Conservation (phyloP, 2,888 invertebrate genomes). For the Watsonalla cultraria region DNA sequence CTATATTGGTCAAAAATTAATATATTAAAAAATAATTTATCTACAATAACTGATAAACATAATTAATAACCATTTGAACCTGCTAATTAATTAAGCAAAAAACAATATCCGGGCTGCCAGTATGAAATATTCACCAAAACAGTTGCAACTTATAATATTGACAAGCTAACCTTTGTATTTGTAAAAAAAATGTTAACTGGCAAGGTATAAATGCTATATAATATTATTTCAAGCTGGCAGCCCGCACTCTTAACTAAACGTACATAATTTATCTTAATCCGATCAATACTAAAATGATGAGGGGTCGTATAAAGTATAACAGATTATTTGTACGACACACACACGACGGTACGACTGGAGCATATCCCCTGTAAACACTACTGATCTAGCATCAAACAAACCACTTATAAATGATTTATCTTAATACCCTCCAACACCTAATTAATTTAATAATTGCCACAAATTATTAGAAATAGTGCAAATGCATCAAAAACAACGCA, state of each 20-base stretch:
- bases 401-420: not conserved
- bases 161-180: slow-evolving; percentile 3
- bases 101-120: slow-evolving; percentile 47
- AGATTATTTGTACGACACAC: slow-evolving; percentile 45
- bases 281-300: slow-evolving; percentile 47
- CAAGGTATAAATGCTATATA: slow-evolving; percentile 9
- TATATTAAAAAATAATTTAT: slow-evolving; percentile 72
- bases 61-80: slow-evolving; percentile 57
- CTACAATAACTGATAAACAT: slow-evolving; percentile 66
- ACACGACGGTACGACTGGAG: slow-evolving; percentile 23
- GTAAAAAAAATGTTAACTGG: slow-evolving; percentile 5
- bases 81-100: slow-evolving; percentile 46
- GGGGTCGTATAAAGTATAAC: slow-evolving; percentile 32
- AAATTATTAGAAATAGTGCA: too few species aligned
- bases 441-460: too few species aligned
- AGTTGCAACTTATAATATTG: slow-evolving; percentile 7
- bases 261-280: slow-evolving; percentile 45
- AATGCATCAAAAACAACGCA: too few species aligned
- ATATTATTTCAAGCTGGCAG: slow-evolving; percentile 26
- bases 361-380: slow-evolving; percentile 10
- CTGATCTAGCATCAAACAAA: not conserved
- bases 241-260: slow-evolving; percentile 25
- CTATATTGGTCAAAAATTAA: slow-evolving; percentile 72
- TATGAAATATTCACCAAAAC: slow-evolving; percentile 18
- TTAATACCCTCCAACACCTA: not conserved